A percentile compares a stretch with the other conserved stretches of the same genome.
Conservation (phyloP, 2,113 vertebrate genomes). For the Dinomys branickii region DNA sequence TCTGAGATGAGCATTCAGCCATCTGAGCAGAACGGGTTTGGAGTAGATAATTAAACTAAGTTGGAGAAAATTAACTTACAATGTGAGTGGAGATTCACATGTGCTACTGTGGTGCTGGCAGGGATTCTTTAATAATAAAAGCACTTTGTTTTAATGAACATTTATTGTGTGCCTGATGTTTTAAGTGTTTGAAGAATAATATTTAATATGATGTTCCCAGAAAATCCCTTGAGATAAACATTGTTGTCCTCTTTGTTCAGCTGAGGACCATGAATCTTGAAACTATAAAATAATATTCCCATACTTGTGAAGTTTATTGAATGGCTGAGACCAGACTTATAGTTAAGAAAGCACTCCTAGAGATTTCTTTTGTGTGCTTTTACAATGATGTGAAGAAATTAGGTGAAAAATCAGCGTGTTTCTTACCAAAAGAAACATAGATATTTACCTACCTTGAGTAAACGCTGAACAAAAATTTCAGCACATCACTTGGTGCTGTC, state of each 20-base stretch:
- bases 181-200: not conserved
- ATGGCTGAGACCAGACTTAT: not conserved
- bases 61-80: slow-evolving; percentile 28
- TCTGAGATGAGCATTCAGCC: not conserved
- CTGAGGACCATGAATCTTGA: not conserved
- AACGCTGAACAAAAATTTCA: not conserved
- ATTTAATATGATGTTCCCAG: not conserved
- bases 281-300: not conserved
- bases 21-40: not conserved
- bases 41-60: not conserved
- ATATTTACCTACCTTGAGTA: not conserved
- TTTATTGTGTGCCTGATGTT: not conserved
- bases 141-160: not conserved
- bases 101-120: not conserved
- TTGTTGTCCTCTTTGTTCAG: not conserved
- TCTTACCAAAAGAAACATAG: not conserved
- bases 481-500: not conserved
- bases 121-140: not conserved
- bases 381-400: not conserved
- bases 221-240: not conserved
- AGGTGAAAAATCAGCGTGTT: not conserved
- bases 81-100: not conserved
- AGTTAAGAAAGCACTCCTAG: not conserved
- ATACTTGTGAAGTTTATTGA: not conserved
- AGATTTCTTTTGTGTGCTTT: not conserved